Evolutionary conservation across 53 echinoderm and acorn worm species (phyloP).

Genomic region (Echinarachnius parma): DNA sequence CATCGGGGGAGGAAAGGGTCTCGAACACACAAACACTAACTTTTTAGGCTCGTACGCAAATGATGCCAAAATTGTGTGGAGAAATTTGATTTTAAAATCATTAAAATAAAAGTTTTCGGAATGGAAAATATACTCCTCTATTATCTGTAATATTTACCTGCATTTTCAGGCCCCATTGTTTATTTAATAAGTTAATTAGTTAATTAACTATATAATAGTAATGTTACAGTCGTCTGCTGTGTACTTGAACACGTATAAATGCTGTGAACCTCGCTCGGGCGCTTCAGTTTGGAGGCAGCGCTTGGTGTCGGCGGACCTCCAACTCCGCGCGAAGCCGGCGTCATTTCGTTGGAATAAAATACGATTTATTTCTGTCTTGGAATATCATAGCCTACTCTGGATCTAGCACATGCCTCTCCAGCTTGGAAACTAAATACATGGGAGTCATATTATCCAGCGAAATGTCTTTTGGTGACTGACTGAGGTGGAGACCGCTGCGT

Average conservation of each 20-base stretch:
- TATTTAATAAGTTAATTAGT: slow-evolving; percentile 40
- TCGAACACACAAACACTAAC: slow-evolving; percentile 54
- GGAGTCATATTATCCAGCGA: slow-evolving; percentile 51
- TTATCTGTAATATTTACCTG: neutral
- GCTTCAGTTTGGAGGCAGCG: slow-evolving; percentile 3
- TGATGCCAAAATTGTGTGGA: neutral
- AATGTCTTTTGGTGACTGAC: slow-evolving; percentile 38
- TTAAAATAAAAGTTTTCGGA: neutral
- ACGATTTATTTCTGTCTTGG: slow-evolving; percentile 18
- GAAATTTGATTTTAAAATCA: slow-evolving; percentile 1
- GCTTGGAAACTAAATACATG: slow-evolving; percentile 40
- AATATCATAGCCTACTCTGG: slow-evolving; percentile 10
- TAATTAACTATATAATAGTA: slow-evolving; percentile 2
- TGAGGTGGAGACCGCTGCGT: slow-evolving; percentile 43
- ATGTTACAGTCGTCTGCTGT: neutral
- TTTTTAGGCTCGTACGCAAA: slow-evolving; percentile 60
- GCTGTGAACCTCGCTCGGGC: neutral
- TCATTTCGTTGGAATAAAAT: slow-evolving; percentile 22
- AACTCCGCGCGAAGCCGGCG: neutral
- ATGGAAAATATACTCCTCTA: neutral
- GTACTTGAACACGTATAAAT: slow-evolving; percentile 16
- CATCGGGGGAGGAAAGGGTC: slow-evolving; percentile 40
- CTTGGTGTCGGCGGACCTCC: neutral
- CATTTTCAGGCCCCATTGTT: neutral
- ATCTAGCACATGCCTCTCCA: slow-evolving; percentile 6